Conservation (phyloP, 1,140 invertebrate species). For the Calliopsis andreniformis region DNA sequence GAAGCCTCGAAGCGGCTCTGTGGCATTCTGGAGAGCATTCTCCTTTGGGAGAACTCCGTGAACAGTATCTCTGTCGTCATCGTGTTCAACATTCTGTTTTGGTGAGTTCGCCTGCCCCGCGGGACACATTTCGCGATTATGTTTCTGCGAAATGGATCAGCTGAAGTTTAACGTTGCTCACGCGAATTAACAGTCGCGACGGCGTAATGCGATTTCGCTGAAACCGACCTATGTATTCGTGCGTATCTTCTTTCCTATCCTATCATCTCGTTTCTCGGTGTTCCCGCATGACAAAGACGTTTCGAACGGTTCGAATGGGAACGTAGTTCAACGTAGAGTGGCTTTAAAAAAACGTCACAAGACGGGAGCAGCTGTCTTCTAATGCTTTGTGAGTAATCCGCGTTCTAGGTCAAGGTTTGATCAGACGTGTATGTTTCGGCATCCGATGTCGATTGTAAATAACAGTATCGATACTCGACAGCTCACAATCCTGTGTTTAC, state of each 20-base stretch:
- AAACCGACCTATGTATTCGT: neutral
- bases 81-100: conserved; percentile 48
- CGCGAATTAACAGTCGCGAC: neutral
- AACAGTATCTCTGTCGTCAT: conserved; percentile 69
- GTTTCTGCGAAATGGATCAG: neutral
- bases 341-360: conserved; percentile 2
- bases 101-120: conserved; percentile 23
- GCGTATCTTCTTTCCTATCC: neutral
- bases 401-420: conserved; percentile 61
- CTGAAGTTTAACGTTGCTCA: neutral
- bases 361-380: conserved; percentile 48
- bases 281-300: neutral
- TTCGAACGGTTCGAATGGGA: conserved; percentile 1
- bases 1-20: conserved; percentile 38
- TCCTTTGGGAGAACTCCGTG: conserved; percentile 75
- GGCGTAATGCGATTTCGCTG: neutral
- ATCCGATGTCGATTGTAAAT: conserved; percentile 37
- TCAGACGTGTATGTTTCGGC: conserved; percentile 25
- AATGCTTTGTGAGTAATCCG: conserved; percentile 65
- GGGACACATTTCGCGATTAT: neutral
- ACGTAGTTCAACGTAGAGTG: too few relatives aligned
- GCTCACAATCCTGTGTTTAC: neutral
- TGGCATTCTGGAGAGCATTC: conserved; percentile 72
- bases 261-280: neutral
- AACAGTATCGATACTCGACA: conserved; percentile 5